Evolutionary conservation across 2,113 vertebrate species (phyloP), one percentile per base, ranked within the genome.

Genomic region (Sinosuthora webbiana): DNA sequence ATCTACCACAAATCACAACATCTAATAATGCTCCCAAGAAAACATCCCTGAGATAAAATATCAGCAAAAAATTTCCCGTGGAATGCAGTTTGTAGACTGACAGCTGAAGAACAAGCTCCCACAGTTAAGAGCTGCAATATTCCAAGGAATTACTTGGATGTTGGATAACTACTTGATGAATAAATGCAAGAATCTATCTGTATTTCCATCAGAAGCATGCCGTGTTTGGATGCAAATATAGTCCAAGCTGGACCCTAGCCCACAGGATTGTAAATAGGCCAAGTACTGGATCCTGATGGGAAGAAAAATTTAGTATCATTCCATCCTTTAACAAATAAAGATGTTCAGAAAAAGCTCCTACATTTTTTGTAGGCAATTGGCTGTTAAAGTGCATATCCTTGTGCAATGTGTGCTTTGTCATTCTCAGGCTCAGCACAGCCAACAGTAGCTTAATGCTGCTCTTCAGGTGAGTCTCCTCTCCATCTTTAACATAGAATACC

Each of bases 401-500:
- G 49, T 74, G 49, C 2, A 35, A 13, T 10, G 2, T 2, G 1
- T 44, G 13, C 15, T 80, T 86, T 37, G n/a, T 49, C n/a, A 44
- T 39, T 76, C 84, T 64, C 33, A 21, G 45, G 35, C 45, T 87
- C 42, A 78, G 41, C 18, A 39, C 27, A 64, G 83, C 18, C 63
- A 80, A 5, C 19, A 47, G 33, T 4, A 16, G 16, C 22, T 75
- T 55, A 50, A 64, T 13, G 33, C 44, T 73, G 80, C 59, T 44
- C 47, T 55, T 0, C 0, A 4, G 35, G 37, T 16, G 21, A 80
- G 18, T 35, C 24, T 59, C 80, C 24, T 35, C 30, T 64, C 68
- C 31, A 13, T 7, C 27, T 69, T 68, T 27, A 73, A n/a, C 37
- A 35, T 0, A 56, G 27, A 69, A 39, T 6, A 24, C 19, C 13